These are phyloP conservation scores for Camelus dromedarius DNA, from an alignment of 2,113 vertebrate species.

Conservation along the genomic window DNA sequence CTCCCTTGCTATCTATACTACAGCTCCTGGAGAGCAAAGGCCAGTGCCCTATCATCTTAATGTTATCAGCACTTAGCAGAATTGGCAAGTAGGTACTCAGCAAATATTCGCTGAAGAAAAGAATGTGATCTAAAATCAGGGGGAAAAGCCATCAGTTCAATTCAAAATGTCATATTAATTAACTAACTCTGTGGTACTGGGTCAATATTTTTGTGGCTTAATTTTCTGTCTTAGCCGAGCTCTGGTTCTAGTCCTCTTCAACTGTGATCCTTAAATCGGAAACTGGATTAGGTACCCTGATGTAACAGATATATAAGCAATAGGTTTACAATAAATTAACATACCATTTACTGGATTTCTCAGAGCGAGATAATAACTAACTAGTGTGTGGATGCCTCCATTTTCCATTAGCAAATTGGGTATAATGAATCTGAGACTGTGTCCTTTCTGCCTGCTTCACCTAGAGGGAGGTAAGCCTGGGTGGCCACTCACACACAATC, in stretches of 20 bases:
- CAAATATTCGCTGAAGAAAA: conserved; percentile 30
- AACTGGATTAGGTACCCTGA: neutral
- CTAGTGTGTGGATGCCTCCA: neutral
- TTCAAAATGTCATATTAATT: neutral
- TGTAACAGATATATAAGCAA: neutral
- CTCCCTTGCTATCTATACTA: neutral
- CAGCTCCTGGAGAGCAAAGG: neutral
- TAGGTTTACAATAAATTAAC: neutral
- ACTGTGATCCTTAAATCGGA: neutral
- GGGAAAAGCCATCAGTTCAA: neutral
- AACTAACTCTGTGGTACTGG: neutral
- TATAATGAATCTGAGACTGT: neutral
- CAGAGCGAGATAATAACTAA: conserved; percentile 44
- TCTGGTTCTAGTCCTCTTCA: neutral
- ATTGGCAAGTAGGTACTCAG: conserved; percentile 9
- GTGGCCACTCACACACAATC: neutral
- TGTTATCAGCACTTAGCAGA: conserved; percentile 8
- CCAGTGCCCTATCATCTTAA: neutral
- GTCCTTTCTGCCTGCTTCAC: neutral
- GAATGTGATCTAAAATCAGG: neutral
- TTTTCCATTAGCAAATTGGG: conserved; percentile 22
- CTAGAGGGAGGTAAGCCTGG: neutral
- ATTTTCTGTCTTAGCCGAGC: neutral
- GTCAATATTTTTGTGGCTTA: neutral
- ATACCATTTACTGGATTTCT: conserved; percentile 17